Evolutionary conservation across 2,888 invertebrate species (phyloP), one percentile per base, ranked within the genome.

Genomic region (Brachycybe producta): DNA sequence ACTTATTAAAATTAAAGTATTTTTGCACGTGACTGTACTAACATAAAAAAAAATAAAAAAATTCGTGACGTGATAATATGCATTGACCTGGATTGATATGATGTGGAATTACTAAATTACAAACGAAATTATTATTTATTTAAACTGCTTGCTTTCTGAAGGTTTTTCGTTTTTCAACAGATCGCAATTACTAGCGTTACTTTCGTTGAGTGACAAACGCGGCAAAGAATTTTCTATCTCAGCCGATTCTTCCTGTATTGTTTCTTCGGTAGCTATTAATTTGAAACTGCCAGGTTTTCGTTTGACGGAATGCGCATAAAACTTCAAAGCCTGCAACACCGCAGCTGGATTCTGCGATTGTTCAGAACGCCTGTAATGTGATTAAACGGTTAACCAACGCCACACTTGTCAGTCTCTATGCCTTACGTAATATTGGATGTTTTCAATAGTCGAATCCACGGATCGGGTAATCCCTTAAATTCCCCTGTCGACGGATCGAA

Each of bases 271-370:
- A n/a, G 83, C 76, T 56, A 85, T 78, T 1, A 81, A 82, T 63
- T 87, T 87, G 62, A 83, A 84, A 3, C 76, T 79, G 47, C 75
- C 75, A 40, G 75, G 75, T 42, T 79, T 78, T 60, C 85, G 83
- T 62, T 85, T 84, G 57, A 85, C 82, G 8, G 84, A 82, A 68
- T 84, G 84, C 65, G 87, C 85, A 65, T 88, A 90, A 64, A 82
- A 87, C 62, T 86, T 86, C 47, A 94, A 78, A 24, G 92, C 94
- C 63, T 87, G 84, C 50, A 88, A 77, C 1, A 88, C 88, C 32
- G 90, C 90, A 61, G 80, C 78, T 2, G 92, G 92, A 70, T 94
- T 86, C 61, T 87, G 79, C 65, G 81, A 77, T 67, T 90, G 87
- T 64, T 91, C 91, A 35, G 80, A 82, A 60, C 81, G 78, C 32